These are phyloP conservation scores for Chrysomallon squamiferum DNA, from an alignment of 1,140 invertebrate genomes.

Conservation along the genomic window DNA sequence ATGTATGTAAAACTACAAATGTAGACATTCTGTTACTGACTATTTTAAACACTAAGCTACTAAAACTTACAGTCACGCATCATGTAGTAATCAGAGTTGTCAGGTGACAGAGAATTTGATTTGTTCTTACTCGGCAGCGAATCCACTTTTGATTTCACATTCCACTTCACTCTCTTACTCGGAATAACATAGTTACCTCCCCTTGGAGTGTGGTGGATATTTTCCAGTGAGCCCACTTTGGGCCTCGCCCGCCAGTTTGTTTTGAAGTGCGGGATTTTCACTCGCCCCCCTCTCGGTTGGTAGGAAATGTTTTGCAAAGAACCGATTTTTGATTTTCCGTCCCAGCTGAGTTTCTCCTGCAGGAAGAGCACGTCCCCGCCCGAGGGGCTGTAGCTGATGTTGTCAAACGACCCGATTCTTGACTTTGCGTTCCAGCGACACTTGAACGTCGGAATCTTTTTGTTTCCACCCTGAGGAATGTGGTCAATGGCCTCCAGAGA, in stretches of 20 bases:
- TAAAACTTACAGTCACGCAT: too few relatives aligned
- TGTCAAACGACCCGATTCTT: constrained; percentile 50
- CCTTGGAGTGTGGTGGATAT: constrained; percentile 43
- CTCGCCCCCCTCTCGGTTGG: constrained; percentile 42
- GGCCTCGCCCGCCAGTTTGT: constrained; percentile 33
- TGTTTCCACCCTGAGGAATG: constrained; percentile 43
- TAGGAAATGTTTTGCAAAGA: constrained; percentile 51
- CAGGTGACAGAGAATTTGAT: too few relatives aligned
- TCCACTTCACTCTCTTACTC: constrained; percentile 43
- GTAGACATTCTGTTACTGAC: too few relatives aligned
- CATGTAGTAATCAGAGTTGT: too few relatives aligned
- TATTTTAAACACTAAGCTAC: too few relatives aligned
- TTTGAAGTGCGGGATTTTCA: constrained; percentile 31
- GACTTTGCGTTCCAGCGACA: constrained; percentile 34
- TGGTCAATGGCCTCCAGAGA: constrained; percentile 51
- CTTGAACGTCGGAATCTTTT: constrained; percentile 58
- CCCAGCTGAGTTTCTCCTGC: constrained; percentile 43
- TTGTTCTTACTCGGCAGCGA: background rate
- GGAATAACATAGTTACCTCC: constrained; percentile 49
- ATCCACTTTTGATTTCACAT: constrained; percentile 46
- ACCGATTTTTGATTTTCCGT: constrained; percentile 43
- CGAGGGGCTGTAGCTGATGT: constrained; percentile 43
- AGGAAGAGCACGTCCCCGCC: constrained; percentile 51
- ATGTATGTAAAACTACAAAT: too few relatives aligned
- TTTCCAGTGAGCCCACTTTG: constrained; percentile 49